Evolutionary conservation across 2,888 invertebrate species (phyloP), one percentile per base, ranked within the genome.

Genomic region (Polyommatus iphigenia): DNA sequence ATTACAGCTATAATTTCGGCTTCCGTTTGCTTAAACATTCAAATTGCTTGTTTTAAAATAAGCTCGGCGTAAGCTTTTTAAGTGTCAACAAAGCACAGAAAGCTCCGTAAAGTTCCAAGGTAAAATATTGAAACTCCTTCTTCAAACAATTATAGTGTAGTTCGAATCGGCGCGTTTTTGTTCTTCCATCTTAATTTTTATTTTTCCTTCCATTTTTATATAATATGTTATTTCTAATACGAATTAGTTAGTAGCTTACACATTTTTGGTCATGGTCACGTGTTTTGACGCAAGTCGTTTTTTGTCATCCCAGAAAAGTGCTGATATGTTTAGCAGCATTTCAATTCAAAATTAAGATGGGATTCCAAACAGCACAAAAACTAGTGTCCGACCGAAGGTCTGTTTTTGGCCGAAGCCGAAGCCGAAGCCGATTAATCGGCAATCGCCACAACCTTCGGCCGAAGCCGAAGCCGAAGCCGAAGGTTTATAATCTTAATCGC

Each of bases 1-100:
- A 24, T 24, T 13, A 67, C 13, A 67, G 15, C 2, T 67, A 67
- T 29, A 67, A 67, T 29, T 29, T 15, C 18, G 6, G 6, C 7
- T 67, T 18, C 1, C 0, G 29, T 67, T 10, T 15, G 15, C 15
- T 67, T 18, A 13, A 67, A 62, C 62, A 24, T 62, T 24, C 13
- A 32, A 67, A 67, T 67, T 18, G 29, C 67, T 67, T 32, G 32
- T 67, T 67, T 67, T 67, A 67, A 67, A 67, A 67, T 67, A 67
- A 67, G 29, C 18, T 32, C 29, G 18, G 3, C 32, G 73, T 20
- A 41, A 75, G 75, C 54, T 75, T 50, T 75, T 75, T 8, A 75
- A 75, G 75, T 75, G 75, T 50, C 75, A 75, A 75, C 18, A 50
- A 73, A 73, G 46, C 18, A 24, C 50, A 24, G 29, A 75, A 75